phyloP scores from a whole-genome alignment of 2,113 vertebrate species.

The Megaceryle torquata region DNA sequence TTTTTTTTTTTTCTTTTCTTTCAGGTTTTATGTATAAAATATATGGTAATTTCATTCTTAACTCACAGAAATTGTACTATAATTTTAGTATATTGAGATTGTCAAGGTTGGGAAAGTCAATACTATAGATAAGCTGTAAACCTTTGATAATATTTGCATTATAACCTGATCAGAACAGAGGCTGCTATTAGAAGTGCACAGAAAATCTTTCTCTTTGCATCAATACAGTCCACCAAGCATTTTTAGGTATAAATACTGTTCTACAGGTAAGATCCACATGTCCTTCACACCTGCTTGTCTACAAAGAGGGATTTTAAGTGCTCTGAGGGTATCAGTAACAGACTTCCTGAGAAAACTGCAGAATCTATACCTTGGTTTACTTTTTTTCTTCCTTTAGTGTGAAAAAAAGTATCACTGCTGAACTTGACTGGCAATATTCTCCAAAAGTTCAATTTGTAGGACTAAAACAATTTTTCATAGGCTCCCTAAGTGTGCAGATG shows the following conservation, averaged over 20 bases:
- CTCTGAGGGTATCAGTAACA: background rate
- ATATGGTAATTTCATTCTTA: conserved; percentile 28
- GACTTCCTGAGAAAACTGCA: background rate
- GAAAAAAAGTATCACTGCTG: background rate
- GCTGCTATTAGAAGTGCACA: conserved; percentile 9
- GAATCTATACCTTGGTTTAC: background rate
- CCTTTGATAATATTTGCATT: conserved; percentile 40
- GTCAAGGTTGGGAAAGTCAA: background rate
- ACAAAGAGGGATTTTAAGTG: background rate
- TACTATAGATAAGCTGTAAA: background rate
- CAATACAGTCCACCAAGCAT: background rate
- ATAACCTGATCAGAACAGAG: conserved; percentile 29
- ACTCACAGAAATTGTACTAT: conserved; percentile 1
- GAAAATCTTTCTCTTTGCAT: conserved; percentile 25
- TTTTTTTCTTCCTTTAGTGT: background rate
- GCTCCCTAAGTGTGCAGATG: background rate
- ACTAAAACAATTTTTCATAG: background rate
- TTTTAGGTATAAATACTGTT: background rate
- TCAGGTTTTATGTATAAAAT: background rate
- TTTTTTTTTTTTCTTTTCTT: background rate
- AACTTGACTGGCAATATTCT: background rate
- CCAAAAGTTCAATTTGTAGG: background rate
- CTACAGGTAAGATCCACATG: background rate
- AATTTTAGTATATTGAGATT: conserved; percentile 41
- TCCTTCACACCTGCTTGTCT: background rate